Conservation (phyloP, 1,140 invertebrate species). For the Zaprionus ghesquierei region DNA sequence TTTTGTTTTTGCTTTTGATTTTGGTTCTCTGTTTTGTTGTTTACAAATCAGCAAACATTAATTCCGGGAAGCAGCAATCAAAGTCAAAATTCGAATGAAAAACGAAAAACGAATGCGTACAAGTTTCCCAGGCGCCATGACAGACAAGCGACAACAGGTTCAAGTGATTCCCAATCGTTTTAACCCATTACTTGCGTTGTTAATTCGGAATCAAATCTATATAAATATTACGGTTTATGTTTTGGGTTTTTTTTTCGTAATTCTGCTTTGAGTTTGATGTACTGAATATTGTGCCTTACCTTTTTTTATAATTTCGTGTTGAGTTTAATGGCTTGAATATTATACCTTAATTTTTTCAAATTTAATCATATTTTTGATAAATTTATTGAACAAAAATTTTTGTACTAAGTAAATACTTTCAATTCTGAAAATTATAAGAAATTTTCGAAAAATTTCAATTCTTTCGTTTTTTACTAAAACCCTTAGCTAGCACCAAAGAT, state of each 20-base stretch:
- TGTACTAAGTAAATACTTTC: too few relatives aligned
- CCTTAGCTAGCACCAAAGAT: not conserved
- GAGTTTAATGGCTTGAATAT: too few relatives aligned
- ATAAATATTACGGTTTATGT: not conserved
- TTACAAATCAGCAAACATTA: slow-evolving; percentile 28
- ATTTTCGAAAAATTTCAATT: too few relatives aligned
- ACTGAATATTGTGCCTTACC: not conserved
- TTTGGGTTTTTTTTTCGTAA: not conserved
- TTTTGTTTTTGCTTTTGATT: not conserved
- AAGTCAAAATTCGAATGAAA: slow-evolving; percentile 13
- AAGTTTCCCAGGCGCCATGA: slow-evolving; percentile 16
- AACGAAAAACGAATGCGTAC: slow-evolving; percentile 29
- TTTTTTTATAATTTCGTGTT: too few relatives aligned
- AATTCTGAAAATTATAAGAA: too few relatives aligned
- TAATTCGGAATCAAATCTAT: not conserved
- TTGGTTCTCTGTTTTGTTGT: not conserved
- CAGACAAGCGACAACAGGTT: slow-evolving; percentile 8
- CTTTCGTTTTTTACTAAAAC: too few relatives aligned
- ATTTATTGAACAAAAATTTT: too few relatives aligned
- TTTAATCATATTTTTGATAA: too few relatives aligned
- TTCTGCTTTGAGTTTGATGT: not conserved
- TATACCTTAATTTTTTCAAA: too few relatives aligned
- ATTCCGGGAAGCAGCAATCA: slow-evolving; percentile 23
- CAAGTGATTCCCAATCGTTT: slow-evolving; percentile 5
- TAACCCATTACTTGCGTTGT: not conserved